Percentiles rank a stretch among this genome's conserved stretches.
Conservation (phyloP, 2,797 vertebrate species). For the Acipenser transmontanus region DNA sequence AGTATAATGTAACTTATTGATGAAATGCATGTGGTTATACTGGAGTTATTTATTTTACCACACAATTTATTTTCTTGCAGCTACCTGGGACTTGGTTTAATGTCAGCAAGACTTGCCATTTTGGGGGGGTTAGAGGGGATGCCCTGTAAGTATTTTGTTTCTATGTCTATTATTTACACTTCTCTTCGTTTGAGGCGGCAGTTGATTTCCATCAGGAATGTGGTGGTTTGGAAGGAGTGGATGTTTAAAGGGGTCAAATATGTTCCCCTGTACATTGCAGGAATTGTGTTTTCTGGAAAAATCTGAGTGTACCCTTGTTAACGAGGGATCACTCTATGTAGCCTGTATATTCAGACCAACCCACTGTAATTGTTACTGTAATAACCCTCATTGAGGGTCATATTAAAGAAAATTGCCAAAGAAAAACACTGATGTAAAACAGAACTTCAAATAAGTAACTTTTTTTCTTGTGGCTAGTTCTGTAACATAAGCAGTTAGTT, state of each 20-base stretch:
- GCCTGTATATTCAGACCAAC: too few species aligned
- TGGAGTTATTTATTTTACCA: constrained; percentile 19
- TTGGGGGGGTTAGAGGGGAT: constrained; percentile 72
- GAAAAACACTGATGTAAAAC: too few species aligned
- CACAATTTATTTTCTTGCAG: constrained; percentile 44
- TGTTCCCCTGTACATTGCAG: constrained; percentile 26
- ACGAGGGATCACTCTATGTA: too few species aligned
- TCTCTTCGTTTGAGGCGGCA: constrained; percentile 56
- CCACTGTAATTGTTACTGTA: too few species aligned
- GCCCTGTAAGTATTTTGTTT: constrained; percentile 64
- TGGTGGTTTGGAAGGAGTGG: too few species aligned
- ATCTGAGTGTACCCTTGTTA: not conserved
- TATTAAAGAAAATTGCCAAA: too few species aligned
- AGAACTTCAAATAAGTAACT: too few species aligned
- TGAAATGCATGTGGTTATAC: not conserved
- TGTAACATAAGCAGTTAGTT: too few species aligned
- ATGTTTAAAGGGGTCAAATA: too few species aligned
- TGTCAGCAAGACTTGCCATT: constrained; percentile 84
- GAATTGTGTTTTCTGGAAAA: constrained; percentile 36
- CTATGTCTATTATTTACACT: constrained; percentile 35
- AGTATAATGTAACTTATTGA: not conserved
- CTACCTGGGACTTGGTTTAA: constrained; percentile 89
- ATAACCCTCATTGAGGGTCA: too few species aligned
- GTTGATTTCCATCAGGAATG: constrained; percentile 28
- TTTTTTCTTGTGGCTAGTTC: too few species aligned